phyloP scores from a whole-genome alignment of 2,113 vertebrate genomes.

The Xiphorhynchus elegans region DNA sequence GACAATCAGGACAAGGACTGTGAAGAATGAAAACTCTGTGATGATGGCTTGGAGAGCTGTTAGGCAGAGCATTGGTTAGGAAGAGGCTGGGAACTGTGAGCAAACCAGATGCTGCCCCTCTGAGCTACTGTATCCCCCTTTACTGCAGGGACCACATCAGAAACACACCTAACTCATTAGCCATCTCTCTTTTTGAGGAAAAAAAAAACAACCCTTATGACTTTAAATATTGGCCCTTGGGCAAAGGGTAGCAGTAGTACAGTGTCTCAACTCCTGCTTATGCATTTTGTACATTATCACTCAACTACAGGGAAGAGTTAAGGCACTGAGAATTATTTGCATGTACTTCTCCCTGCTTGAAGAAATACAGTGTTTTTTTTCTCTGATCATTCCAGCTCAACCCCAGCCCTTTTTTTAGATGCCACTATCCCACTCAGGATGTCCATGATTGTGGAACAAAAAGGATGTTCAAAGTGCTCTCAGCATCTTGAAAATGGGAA shows the following conservation, averaged over 20 bases:
- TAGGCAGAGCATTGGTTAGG: background rate
- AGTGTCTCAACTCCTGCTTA: background rate
- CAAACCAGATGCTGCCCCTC: background rate
- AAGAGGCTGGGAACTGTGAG: background rate
- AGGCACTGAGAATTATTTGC: background rate
- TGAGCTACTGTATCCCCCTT: background rate
- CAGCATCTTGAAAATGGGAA: background rate
- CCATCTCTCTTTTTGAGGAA: background rate
- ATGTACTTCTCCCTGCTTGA: background rate
- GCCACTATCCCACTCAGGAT: background rate
- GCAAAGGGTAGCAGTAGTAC: background rate
- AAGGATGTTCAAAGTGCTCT: background rate
- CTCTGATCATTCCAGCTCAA: background rate
- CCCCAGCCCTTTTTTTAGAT: background rate
- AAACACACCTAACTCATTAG: background rate
- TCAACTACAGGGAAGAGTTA: background rate
- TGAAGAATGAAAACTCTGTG: background rate
- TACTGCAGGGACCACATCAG: background rate
- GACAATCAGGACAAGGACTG: background rate
- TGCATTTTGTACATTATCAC: background rate
- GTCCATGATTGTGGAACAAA: background rate
- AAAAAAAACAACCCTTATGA: background rate
- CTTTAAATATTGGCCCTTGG: background rate
- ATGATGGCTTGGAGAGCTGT: background rate
- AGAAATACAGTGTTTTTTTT: background rate